Percentiles rank a stretch among this genome's conserved stretches.
Conservation (phyloP, 1,140 invertebrate species). For the Drosophila pandora region DNA sequence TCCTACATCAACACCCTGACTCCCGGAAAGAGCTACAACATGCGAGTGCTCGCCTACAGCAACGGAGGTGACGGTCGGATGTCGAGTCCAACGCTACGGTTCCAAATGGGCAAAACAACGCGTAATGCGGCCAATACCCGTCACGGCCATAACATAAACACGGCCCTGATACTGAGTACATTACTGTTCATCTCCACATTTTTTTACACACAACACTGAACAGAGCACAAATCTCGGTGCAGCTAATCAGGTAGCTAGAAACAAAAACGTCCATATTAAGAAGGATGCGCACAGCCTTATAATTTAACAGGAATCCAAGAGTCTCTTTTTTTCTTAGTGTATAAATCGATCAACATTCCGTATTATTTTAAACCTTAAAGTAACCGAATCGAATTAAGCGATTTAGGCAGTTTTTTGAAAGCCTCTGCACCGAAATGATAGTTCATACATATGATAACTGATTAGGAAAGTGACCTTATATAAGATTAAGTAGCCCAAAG, state of each 20-base stretch:
- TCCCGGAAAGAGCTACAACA: conserved; percentile 93
- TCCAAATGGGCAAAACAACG: conserved; percentile 90
- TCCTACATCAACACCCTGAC: conserved; percentile 91
- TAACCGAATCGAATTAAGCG: conserved; percentile 51
- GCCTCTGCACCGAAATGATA: conserved; percentile 22
- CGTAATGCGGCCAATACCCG: conserved; percentile 68
- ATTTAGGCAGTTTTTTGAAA: conserved; percentile 28
- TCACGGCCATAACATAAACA: conserved; percentile 69
- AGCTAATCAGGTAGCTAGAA: conserved; percentile 30
- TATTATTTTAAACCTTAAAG: conserved; percentile 37
- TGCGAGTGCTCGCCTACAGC: conserved; percentile 96
- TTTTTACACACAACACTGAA: conserved; percentile 60
- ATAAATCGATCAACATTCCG: conserved; percentile 58
- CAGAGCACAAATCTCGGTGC: conserved; percentile 22
- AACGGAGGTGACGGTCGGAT: conserved; percentile 97
- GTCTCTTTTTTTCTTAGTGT: conserved; percentile 54
- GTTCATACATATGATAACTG: conserved; percentile 15
- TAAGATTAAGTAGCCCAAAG: conserved; percentile 65
- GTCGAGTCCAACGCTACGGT: conserved; percentile 95
- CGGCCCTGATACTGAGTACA: conserved; percentile 61
- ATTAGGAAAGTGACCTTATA: conserved; percentile 77
- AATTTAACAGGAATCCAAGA: conserved; percentile 41
- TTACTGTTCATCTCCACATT: conserved; percentile 64
- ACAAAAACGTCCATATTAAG: conserved; percentile 43
- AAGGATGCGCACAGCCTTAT: conserved; percentile 59